Conservation (phyloP, 2,797 vertebrate genomes). For the Aldrovandia affinis region DNA sequence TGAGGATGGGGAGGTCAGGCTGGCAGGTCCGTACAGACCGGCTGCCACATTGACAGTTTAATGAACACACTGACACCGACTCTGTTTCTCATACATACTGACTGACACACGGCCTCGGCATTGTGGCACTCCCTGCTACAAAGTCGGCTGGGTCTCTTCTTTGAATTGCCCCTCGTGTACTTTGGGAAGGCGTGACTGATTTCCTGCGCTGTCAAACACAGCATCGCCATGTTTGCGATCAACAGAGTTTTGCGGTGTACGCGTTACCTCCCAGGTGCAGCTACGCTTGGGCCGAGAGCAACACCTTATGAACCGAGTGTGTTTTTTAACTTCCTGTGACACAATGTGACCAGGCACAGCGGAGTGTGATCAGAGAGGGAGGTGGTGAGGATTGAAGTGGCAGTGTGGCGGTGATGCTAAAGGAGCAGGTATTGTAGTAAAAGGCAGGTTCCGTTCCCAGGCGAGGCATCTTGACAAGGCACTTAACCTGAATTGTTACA, state of each 20-base stretch:
- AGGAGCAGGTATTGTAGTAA: background rate
- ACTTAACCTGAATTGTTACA: too few species aligned
- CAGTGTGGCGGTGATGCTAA: background rate
- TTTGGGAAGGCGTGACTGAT: background rate
- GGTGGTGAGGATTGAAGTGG: background rate
- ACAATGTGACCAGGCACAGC: too few species aligned
- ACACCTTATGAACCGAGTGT: too few species aligned
- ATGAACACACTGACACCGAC: background rate
- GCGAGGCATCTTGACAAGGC: too few species aligned
- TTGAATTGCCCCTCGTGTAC: background rate
- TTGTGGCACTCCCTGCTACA: constrained; percentile 63
- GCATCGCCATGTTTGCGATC: background rate
- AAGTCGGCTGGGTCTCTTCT: background rate
- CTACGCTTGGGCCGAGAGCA: background rate
- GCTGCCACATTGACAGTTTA: background rate
- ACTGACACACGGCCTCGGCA: constrained; percentile 17
- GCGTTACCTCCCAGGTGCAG: background rate
- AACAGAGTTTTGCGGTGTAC: background rate
- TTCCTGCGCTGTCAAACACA: background rate
- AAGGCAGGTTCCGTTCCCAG: background rate
- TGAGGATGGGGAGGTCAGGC: background rate
- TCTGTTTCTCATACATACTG: background rate
- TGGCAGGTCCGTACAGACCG: background rate
- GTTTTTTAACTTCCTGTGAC: too few species aligned
- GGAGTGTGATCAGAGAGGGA: background rate